Evolutionary conservation across 2,113 vertebrate genomes (phyloP).

Genomic region (Uria lomvia): DNA sequence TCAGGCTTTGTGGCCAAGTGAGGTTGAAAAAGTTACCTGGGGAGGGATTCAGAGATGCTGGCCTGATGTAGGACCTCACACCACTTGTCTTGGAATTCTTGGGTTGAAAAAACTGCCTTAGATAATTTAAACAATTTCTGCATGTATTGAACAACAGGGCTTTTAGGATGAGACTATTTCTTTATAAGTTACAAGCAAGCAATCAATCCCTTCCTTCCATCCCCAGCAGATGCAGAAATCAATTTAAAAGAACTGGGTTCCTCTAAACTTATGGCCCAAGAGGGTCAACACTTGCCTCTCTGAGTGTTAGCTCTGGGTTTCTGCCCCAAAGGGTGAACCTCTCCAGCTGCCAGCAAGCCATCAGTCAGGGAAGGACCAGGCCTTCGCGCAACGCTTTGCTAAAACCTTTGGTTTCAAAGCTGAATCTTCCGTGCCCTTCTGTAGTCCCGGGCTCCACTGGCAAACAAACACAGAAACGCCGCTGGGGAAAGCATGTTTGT

Average conservation of each 20-base stretch:
- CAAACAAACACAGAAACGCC: constrained; percentile 25
- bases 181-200: not conserved
- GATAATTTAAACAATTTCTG: not conserved
- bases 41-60: not conserved
- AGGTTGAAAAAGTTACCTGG: not conserved
- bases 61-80: not conserved
- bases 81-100: not conserved
- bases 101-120: not conserved
- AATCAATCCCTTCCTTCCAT: not conserved
- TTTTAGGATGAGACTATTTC: not conserved
- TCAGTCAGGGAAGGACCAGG: not conserved
- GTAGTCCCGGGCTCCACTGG: not conserved
- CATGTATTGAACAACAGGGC: not conserved
- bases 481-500: constrained; percentile 49
- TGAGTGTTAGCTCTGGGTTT: not conserved
- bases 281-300: not conserved
- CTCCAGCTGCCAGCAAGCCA: not conserved
- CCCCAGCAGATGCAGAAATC: not conserved
- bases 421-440: not conserved
- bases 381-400: constrained; percentile 5
- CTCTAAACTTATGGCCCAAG: not conserved
- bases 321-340: not conserved
- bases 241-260: not conserved
- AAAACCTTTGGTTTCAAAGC: constrained; percentile 32
- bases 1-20: not conserved